Percentiles rank a stretch among this genome's conserved stretches.
These are phyloP conservation scores for Sebastes schlegelii DNA, from an alignment of 2,113 vertebrate species.

Conservation along the genomic window DNA sequence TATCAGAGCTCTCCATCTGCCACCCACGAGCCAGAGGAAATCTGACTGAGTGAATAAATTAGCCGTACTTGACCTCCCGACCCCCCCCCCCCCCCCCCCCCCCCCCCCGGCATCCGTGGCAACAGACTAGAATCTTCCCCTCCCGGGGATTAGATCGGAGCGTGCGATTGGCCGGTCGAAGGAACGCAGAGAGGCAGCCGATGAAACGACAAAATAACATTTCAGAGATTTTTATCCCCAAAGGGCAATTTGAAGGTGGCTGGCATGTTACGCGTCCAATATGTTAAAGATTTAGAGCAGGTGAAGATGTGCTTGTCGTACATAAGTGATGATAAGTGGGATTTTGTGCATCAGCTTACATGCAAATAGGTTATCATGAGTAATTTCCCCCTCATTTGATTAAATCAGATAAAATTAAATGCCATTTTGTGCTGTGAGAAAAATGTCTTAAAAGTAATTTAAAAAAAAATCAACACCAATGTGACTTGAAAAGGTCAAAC, in stretches of 20 bases:
- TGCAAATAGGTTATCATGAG: constrained; percentile 42
- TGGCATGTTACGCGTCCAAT: constrained; percentile 61
- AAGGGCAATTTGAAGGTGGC: constrained; percentile 78
- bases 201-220: constrained; percentile 75
- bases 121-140: constrained; percentile 72
- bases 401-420: constrained; percentile 26
- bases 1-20: constrained; percentile 86
- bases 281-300: constrained; percentile 53
- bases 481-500: constrained; percentile 61
- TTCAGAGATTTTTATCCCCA: constrained; percentile 76
- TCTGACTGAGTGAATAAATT: constrained; percentile 90
- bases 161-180: constrained; percentile 68
- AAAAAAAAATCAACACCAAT: constrained; percentile 9
- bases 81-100: constrained; percentile 74
- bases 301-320: constrained; percentile 48
- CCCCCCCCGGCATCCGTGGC: constrained; percentile 72
- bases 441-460: not conserved
- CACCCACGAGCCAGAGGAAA: constrained; percentile 82
- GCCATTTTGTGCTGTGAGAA: not conserved
- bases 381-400: constrained; percentile 2
- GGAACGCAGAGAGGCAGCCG: constrained; percentile 65
- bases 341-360: constrained; percentile 10
- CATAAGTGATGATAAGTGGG: constrained; percentile 1
- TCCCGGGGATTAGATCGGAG: constrained; percentile 76
- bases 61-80: constrained; percentile 85